Evolutionary conservation across 2,113 vertebrate species (phyloP).

Genomic region (Thermophis baileyi): DNA sequence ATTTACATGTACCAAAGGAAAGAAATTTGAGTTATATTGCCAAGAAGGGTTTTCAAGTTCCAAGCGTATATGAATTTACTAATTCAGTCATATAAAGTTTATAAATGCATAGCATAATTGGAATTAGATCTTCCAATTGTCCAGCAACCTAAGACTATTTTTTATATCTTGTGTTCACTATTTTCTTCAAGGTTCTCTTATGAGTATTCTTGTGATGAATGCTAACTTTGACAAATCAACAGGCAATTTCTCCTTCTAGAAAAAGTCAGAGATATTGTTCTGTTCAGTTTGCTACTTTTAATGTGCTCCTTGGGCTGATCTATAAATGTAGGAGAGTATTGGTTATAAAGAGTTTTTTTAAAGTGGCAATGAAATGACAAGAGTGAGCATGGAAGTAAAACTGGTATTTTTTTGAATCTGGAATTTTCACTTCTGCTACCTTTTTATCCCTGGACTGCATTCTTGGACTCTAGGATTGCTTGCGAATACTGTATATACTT

Average conservation of each 20-base stretch:
- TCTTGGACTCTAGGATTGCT: neutral
- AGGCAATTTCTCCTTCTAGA: neutral
- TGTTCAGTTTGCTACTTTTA: neutral
- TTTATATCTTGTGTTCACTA: neutral
- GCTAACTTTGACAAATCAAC: neutral
- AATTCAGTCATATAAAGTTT: neutral
- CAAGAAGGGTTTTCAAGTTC: neutral
- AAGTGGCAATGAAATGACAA: neutral
- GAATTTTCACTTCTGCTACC: neutral
- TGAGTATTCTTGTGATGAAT: neutral
- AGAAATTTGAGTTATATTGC: neutral
- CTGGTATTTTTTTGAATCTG: neutral
- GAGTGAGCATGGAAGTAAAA: neutral
- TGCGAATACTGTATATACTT: neutral
- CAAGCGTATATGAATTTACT: neutral
- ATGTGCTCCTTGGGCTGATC: neutral
- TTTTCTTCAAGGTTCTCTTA: neutral
- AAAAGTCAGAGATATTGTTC: neutral
- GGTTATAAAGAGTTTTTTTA: neutral
- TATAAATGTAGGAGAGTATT: neutral
- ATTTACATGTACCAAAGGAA: neutral
- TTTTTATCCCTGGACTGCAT: neutral
- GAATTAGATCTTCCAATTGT: neutral
- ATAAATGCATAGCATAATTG: neutral
- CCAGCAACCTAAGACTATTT: neutral